Percentiles rank a stretch among this genome's conserved stretches.
Conservation (phyloP, 2,888 invertebrate species). For the Dinocampus coccinellae region DNA sequence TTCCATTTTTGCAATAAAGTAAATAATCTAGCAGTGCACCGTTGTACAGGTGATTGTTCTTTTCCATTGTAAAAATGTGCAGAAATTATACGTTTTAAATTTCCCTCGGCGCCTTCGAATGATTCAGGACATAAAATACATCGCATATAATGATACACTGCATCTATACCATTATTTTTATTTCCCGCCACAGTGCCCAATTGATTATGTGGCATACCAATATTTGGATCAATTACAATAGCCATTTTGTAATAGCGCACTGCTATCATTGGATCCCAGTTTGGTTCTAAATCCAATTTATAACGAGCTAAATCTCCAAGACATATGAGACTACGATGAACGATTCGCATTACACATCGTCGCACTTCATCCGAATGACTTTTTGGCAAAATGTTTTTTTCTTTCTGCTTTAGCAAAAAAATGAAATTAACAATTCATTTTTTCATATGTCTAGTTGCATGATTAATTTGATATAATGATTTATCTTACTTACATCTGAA, state of each 20-base stretch:
- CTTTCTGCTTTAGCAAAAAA: background rate
- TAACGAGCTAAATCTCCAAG: conserved; percentile 93
- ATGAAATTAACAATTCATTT: background rate
- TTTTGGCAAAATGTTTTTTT: conserved; percentile 40
- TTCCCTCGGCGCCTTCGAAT: conserved; percentile 92
- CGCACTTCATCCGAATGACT: conserved; percentile 71
- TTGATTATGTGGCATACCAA: conserved; percentile 96
- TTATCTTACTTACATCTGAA: conserved; percentile 54
- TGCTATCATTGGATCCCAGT: conserved; percentile 78
- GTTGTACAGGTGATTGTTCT: conserved; percentile 57
- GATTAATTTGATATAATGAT: background rate
- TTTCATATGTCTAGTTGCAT: background rate
- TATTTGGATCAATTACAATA: conserved; percentile 80
- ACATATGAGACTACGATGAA: conserved; percentile 89
- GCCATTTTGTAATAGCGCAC: conserved; percentile 90
- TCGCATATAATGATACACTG: conserved; percentile 90
- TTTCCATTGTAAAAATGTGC: conserved; percentile 60
- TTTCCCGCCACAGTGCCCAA: conserved; percentile 88
- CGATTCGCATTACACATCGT: conserved; percentile 80
- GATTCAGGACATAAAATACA: conserved; percentile 82
- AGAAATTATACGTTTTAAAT: conserved; percentile 78
- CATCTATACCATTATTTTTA: conserved; percentile 86
- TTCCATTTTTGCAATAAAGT: conserved; percentile 65
- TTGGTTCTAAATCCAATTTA: conserved; percentile 81
- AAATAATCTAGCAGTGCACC: conserved; percentile 60